Evolutionary conservation across 2,113 vertebrate genomes (phyloP).

Genomic region (Nibea coibor): DNA sequence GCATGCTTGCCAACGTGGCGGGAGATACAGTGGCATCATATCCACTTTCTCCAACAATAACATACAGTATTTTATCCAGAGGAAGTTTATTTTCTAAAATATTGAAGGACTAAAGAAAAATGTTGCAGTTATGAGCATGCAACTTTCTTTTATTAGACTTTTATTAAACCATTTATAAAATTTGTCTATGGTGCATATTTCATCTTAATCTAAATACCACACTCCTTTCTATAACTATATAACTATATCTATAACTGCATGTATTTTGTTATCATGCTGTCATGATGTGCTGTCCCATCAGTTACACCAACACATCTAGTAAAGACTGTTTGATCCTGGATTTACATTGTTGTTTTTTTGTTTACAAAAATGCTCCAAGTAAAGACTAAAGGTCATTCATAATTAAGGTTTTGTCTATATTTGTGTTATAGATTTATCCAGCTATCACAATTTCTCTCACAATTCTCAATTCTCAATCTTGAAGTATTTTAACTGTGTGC

Average conservation of each 20-base stretch:
- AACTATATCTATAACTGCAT: too few relatives aligned
- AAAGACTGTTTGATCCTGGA: background rate
- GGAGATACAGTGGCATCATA: background rate
- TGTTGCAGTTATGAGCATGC: background rate
- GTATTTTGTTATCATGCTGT: too few relatives aligned
- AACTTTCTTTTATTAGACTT: background rate
- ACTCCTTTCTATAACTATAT: background rate
- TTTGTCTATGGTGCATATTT: background rate
- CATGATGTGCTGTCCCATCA: too few relatives aligned
- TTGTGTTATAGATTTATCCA: too few relatives aligned
- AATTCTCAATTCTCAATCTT: too few relatives aligned
- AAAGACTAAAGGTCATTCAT: too few relatives aligned
- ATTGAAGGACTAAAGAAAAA: background rate
- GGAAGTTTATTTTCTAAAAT: background rate
- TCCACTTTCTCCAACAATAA: background rate
- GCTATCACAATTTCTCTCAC: too few relatives aligned
- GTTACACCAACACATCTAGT: background rate
- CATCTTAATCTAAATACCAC: background rate
- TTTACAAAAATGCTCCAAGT: too few relatives aligned
- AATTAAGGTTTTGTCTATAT: too few relatives aligned
- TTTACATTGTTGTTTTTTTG: background rate
- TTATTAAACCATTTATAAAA: too few relatives aligned
- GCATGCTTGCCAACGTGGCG: background rate
- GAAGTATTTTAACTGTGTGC: too few relatives aligned
- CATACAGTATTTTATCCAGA: background rate